Evolutionary conservation across 2,888 invertebrate genomes (phyloP).

Genomic region (Rhopalosiphum nymphaeae): DNA sequence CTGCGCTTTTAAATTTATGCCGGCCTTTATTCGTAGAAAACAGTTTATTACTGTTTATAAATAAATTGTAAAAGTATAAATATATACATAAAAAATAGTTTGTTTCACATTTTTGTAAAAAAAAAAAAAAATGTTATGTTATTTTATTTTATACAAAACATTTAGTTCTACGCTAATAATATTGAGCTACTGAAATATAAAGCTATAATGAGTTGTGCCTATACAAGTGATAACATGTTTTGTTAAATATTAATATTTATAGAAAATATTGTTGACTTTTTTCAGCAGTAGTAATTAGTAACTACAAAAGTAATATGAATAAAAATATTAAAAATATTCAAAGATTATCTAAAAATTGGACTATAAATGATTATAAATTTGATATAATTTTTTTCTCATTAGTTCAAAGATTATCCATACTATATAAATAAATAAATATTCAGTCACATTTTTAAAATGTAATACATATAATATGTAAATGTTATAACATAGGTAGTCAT

Average conservation of each 20-base stretch:
- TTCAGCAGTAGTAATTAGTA: slow-evolving; percentile 12
- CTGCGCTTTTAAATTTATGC: slow-evolving; percentile 61
- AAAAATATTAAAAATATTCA: not conserved
- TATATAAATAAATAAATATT: not conserved
- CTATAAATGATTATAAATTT: slow-evolving; percentile 35
- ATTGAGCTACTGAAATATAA: slow-evolving; percentile 41
- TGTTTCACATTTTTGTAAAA: slow-evolving; percentile 49
- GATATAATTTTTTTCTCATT: slow-evolving; percentile 2
- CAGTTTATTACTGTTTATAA: slow-evolving; percentile 58
- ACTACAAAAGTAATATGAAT: not conserved
- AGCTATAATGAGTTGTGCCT: slow-evolving; percentile 31
- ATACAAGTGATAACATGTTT: slow-evolving; percentile 45
- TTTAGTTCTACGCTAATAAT: slow-evolving; percentile 46
- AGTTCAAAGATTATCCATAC: not conserved
- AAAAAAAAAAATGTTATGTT: slow-evolving; percentile 37
- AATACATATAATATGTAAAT: not conserved
- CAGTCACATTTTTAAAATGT: not conserved
- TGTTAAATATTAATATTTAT: slow-evolving; percentile 55
- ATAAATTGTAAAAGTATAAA: slow-evolving; percentile 58
- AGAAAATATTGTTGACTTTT: slow-evolving; percentile 32
- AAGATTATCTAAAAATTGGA: too few species aligned
- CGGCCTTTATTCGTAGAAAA: slow-evolving; percentile 61
- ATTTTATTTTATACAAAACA: slow-evolving; percentile 50
- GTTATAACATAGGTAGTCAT: not conserved
- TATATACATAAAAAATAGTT: slow-evolving; percentile 51